A percentile compares a stretch with the other conserved stretches of the same genome.
Evolutionary conservation across 53 echinoderm and acorn worm species (phyloP).

Genomic region (Henricia sp.): DNA sequence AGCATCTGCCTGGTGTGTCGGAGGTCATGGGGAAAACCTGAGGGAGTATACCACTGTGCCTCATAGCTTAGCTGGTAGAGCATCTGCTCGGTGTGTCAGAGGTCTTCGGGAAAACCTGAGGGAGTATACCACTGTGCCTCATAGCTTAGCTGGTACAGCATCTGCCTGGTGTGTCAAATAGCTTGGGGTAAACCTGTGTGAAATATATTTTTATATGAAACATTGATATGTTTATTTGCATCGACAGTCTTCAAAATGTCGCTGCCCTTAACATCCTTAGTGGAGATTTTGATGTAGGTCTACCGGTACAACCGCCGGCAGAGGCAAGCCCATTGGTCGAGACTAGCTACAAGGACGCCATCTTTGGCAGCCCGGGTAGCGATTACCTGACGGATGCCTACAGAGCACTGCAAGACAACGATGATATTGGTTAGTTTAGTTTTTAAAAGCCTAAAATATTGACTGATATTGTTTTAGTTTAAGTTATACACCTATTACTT

Average conservation of each 20-base stretch:
- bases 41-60: too few relatives aligned
- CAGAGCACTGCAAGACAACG: constrained; percentile 14
- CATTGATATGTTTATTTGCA: too few relatives aligned
- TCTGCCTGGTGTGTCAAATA: not conserved
- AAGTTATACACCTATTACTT: too few relatives aligned
- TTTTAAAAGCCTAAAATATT: not conserved
- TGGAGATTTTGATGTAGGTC: not conserved
- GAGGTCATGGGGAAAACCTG: too few relatives aligned
- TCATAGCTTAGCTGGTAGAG: too few relatives aligned
- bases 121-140: too few relatives aligned
- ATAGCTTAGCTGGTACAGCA: too few relatives aligned
- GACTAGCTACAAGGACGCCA: not conserved
- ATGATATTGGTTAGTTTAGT: constrained; percentile 10
- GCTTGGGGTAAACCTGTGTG: not conserved
- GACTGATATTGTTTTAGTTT: not conserved
- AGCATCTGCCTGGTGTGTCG: too few relatives aligned
- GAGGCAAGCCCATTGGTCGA: not conserved
- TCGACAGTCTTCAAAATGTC: not conserved
- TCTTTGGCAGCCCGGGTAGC: constrained; percentile 29
- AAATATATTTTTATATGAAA: too few relatives aligned
- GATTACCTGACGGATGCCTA: constrained; percentile 13
- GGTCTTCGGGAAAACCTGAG: too few relatives aligned
- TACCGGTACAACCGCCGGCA: not conserved
- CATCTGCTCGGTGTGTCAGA: too few relatives aligned
- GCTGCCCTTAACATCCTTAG: not conserved